A percentile compares a stretch with the other conserved stretches of the same genome.
phyloP scores from a whole-genome alignment of 2,797 vertebrate species.

The Schizopygopsis pylzovi region DNA sequence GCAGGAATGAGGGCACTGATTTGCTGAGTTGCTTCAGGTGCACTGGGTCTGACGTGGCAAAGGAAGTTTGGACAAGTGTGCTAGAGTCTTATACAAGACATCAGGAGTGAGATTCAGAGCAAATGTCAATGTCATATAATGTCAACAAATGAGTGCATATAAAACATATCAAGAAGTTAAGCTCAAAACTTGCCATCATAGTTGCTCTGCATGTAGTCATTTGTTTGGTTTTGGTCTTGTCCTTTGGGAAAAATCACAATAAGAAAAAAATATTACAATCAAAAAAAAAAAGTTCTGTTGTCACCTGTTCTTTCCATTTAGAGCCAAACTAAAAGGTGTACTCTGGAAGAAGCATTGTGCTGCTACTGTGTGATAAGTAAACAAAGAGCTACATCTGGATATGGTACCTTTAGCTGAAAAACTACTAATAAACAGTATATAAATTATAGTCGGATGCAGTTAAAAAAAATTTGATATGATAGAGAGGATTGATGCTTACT shows the following conservation, averaged over 20 bases:
- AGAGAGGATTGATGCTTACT: conserved; percentile 81
- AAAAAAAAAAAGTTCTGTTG: not conserved
- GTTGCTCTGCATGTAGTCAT: conserved; percentile 80
- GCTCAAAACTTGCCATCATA: conserved; percentile 80
- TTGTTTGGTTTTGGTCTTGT: conserved; percentile 80
- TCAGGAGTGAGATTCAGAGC: not conserved
- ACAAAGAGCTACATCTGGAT: not conserved
- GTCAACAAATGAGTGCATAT: conserved; percentile 32
- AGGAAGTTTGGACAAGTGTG: conserved; percentile 75
- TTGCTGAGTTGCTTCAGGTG: conserved; percentile 93
- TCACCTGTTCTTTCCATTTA: conserved; percentile 48
- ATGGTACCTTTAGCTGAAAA: not conserved
- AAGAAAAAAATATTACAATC: not conserved
- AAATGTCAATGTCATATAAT: not conserved
- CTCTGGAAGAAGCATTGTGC: conserved; percentile 13
- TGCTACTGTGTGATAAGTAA: conserved; percentile 16
- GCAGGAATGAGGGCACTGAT: conserved; percentile 90
- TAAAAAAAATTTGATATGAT: conserved; percentile 26
- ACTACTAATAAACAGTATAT: not conserved
- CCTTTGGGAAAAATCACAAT: conserved; percentile 69
- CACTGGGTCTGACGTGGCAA: conserved; percentile 80
- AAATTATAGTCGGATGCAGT: not conserved
- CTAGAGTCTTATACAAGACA: conserved; percentile 76
- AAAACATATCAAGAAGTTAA: not conserved
- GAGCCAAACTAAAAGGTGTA: conserved; percentile 13